Evolutionary conservation across 30 jellyfish, hydroid and myxozoan species (phyloP).

Genomic region (Cassiopea xamachana): DNA sequence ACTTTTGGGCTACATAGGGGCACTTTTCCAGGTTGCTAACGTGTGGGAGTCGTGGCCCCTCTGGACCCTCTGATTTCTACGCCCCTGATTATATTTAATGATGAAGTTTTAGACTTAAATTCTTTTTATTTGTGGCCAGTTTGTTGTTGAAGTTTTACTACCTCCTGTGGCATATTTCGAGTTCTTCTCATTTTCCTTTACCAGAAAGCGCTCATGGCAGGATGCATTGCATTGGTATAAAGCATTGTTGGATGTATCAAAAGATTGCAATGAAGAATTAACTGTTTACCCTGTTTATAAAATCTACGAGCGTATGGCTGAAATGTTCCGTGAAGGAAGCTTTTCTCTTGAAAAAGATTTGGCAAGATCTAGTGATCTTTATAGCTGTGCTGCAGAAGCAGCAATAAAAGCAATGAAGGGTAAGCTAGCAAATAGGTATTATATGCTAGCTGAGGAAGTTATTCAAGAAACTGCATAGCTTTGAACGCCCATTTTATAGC

Average conservation of each 20-base stretch:
- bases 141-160: too few relatives aligned
- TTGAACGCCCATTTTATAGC: too few relatives aligned
- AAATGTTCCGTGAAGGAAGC: conserved; percentile 95
- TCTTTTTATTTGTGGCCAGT: too few relatives aligned
- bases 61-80: too few relatives aligned
- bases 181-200: neutral
- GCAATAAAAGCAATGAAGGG: conserved; percentile 97
- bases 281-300: conserved; percentile 75
- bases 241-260: conserved; percentile 62
- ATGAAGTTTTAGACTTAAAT: too few relatives aligned
- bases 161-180: neutral
- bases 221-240: conserved; percentile 93
- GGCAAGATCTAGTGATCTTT: conserved; percentile 90
- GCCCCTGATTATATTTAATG: too few relatives aligned
- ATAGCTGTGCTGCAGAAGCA: conserved; percentile 93
- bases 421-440: conserved; percentile 87
- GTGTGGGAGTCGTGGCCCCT: too few relatives aligned
- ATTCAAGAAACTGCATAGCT: neutral
- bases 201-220: conserved; percentile 86
- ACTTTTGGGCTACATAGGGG: too few relatives aligned
- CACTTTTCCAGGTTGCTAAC: too few relatives aligned
- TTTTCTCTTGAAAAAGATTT: conserved; percentile 89
- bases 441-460: conserved; percentile 98
- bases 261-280: conserved; percentile 49
- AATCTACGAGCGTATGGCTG: conserved; percentile 96